Base-by-base conservation (phyloP, 2,113 vertebrate species). In the Hemibagrus wyckioides region DNA sequence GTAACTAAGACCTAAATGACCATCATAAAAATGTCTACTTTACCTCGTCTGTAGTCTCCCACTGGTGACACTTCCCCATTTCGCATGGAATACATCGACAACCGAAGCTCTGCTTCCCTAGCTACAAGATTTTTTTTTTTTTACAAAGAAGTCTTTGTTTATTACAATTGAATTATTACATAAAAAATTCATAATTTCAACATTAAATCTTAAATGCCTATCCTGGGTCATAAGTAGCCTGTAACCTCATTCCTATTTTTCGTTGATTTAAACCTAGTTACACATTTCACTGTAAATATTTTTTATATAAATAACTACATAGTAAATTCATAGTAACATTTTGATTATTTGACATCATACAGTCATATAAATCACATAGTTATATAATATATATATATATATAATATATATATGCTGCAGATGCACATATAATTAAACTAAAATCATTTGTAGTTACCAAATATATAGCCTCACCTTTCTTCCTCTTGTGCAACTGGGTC, bases 41-140 rank as follows among this genome's bases (percentile, higher is more conserved):
- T 28, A 96, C 95, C 93, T 84, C 90, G 92, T 90, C 95, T 94
- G 86, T 96, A 95, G 85, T 96, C 95, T 14, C 93, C 93, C 33
- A 92, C 88, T 9, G 93, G 93, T 48, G 93, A 93, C 11, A 71
- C 28, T 41, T 94, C 90, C 6, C 10, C 81, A 6, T 33, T 82
- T 89, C 76, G 69, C 87, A 9, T 39, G 85, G 76, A 91, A 92
- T 73, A 92, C 17, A 85, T 85, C 10, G 94, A 93, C 67, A 95
- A 92, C 56, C 93, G 93, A 67, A 54, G 86, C 88, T 95, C 94
- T 50, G 85, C 89, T 39, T 94, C 83, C 14, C 59, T 81, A 77
- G 90, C 95, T 96, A 90, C 84, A 91, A 92, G 79, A 9, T 33
- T 56, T 80, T 23, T 48, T 23, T 48, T 48, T 48, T 48, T 48